A percentile compares a stretch with the other conserved stretches of the same genome.
These are phyloP conservation scores for Saturnia pavonia DNA, from an alignment of 2,888 invertebrate species.

Conservation along the genomic window DNA sequence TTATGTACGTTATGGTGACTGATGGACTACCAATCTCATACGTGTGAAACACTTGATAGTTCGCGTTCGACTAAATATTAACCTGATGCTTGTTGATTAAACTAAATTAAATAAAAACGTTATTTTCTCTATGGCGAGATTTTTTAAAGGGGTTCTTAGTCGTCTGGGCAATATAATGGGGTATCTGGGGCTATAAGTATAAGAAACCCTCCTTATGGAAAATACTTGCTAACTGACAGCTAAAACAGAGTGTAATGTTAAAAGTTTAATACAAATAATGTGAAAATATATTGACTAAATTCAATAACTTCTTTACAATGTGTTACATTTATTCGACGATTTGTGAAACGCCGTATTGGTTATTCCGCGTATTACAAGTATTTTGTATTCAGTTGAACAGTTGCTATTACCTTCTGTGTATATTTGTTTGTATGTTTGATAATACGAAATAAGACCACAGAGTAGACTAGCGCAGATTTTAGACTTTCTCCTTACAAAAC, in stretches of 20 bases:
- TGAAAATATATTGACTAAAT: not conserved
- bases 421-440: too few species aligned
- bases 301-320: not conserved
- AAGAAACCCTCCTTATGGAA: not conserved
- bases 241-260: not conserved
- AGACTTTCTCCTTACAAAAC: not conserved
- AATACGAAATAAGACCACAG: not conserved
- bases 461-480: not conserved
- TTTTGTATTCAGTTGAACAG: not conserved
- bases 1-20: too few species aligned
- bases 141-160: not conserved
- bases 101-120: too few species aligned
- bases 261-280: not conserved
- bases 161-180: not conserved
- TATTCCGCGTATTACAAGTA: not conserved
- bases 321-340: not conserved
- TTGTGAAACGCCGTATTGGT: not conserved
- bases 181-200: not conserved
- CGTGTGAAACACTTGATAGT: too few species aligned
- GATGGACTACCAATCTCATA: too few species aligned
- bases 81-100: too few species aligned
- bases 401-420: not conserved
- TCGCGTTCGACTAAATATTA: too few species aligned
- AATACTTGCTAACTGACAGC: not conserved
- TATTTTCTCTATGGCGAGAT: too few species aligned